Evolutionary conservation across 2,888 invertebrate genomes (phyloP), one percentile per base, ranked within the genome.

Genomic region (Boloria euphrosyne): DNA sequence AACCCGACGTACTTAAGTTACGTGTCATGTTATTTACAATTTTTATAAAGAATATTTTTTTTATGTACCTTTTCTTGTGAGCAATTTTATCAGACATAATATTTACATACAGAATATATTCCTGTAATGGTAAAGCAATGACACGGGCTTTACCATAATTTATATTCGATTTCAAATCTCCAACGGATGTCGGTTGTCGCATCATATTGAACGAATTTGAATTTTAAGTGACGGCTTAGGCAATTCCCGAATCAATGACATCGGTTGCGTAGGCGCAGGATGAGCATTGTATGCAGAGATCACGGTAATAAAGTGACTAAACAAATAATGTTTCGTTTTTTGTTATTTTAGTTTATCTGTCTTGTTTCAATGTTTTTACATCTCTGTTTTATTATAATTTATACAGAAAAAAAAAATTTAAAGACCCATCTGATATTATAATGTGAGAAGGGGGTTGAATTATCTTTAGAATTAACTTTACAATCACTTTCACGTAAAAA

Each of bases 281-380:
- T 53, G 68, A 71, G 73, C 75, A 78, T 80, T 78, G 78, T 78
- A 76, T 74, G 76, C 76, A 73, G 71, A 69, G 64, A 61, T 70
- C 70, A 73, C 22, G 27, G 51, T 75, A 82, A 82, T 80, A 81
- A 83, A 79, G 84, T 78, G 77, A 82, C 74, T 80, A 83, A 87
- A 83, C 84, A 88, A 86, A 88, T 83, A 85, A 57, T 61, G 47
- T 62, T 58, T 52, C 58, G 55, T 55, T 55, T 62, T 57, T 50
- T 52, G 27, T 68, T 52, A 43, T 38, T 54, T 55, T 18, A 18
- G 18, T 44, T 10, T 18, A 10, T 13, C 14, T 44, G 44, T 44
- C 31, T 31, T 55, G 18, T 55, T 14, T 17, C 17, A 10, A 43
- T 55, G 44, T 54, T 43, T 38, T 2, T 54, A 17, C 6, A n/a